phyloP scores from a whole-genome alignment of 1,140 invertebrate species.

The Lepidurus arcticus region DNA sequence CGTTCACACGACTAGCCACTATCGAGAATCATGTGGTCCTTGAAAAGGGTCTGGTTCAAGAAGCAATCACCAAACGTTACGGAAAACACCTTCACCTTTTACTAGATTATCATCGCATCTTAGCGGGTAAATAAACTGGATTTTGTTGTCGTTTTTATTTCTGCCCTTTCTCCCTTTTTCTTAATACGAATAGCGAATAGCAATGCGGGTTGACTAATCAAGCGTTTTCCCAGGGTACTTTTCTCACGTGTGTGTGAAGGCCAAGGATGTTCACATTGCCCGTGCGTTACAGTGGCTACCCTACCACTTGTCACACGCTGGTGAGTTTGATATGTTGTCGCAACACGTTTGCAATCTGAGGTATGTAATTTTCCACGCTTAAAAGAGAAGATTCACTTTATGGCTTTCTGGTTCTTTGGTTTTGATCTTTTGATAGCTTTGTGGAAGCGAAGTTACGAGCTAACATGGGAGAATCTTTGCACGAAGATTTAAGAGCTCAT shows the following conservation, averaged over 20 bases:
- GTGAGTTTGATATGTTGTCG: not conserved
- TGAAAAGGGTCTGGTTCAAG: not conserved
- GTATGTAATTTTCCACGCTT: not conserved
- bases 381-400: not conserved
- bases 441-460: not conserved
- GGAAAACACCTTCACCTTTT: not conserved
- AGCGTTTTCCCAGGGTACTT: slow-evolving; percentile 9
- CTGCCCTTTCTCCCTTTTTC: not conserved
- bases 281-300: slow-evolving; percentile 13
- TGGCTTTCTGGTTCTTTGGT: not conserved
- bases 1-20: not conserved
- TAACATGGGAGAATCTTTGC: not conserved
- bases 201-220: not conserved
- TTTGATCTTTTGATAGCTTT: not conserved
- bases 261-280: slow-evolving; percentile 8
- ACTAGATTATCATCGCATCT: not conserved
- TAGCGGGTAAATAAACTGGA: not conserved
- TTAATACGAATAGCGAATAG: not conserved
- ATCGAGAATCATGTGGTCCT: slow-evolving; percentile 32
- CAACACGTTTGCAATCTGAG: not conserved
- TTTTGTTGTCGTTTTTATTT: not conserved
- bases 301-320: not conserved
- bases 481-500: not conserved
- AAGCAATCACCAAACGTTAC: not conserved
- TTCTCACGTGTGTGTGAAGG: slow-evolving; percentile 17